Evolutionary conservation across 1,140 invertebrate genomes (phyloP).

Genomic region (Maconellicoccus hirsutus): DNA sequence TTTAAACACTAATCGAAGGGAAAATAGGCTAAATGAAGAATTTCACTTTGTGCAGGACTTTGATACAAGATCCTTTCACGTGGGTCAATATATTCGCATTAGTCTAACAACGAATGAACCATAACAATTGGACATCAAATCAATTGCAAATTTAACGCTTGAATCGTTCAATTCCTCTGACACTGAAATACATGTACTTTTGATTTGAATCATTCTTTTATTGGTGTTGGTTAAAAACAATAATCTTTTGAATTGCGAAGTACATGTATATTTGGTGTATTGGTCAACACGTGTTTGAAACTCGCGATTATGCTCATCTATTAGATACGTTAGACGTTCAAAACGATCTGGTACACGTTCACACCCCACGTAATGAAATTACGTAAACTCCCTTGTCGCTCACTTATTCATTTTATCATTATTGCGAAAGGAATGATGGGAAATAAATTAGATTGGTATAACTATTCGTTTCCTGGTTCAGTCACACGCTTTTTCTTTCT

Average conservation of each 20-base stretch:
- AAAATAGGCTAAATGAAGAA: too few relatives aligned
- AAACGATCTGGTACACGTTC: constrained; percentile 2
- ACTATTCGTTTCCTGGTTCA: not conserved
- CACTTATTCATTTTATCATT: constrained; percentile 1
- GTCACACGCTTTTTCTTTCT: not conserved
- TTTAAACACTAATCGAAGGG: too few relatives aligned
- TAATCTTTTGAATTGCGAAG: too few relatives aligned
- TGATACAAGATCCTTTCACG: too few relatives aligned
- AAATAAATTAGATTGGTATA: not conserved
- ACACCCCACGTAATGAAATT: not conserved
- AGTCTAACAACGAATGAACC: not conserved
- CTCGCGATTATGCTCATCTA: not conserved
- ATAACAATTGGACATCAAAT: not conserved
- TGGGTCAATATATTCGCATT: not conserved
- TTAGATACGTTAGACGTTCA: not conserved
- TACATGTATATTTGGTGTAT: too few relatives aligned
- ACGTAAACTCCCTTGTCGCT: not conserved
- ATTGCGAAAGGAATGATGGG: not conserved
- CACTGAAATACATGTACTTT: too few relatives aligned
- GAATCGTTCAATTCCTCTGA: not conserved
- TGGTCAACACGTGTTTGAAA: not conserved
- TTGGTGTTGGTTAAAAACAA: too few relatives aligned
- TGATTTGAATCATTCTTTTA: too few relatives aligned
- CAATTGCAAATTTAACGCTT: constrained; percentile 10
- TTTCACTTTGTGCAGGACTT: too few relatives aligned